Base-by-base conservation (phyloP, 2,113 vertebrate species). In the Xenopus borealis region DNA sequence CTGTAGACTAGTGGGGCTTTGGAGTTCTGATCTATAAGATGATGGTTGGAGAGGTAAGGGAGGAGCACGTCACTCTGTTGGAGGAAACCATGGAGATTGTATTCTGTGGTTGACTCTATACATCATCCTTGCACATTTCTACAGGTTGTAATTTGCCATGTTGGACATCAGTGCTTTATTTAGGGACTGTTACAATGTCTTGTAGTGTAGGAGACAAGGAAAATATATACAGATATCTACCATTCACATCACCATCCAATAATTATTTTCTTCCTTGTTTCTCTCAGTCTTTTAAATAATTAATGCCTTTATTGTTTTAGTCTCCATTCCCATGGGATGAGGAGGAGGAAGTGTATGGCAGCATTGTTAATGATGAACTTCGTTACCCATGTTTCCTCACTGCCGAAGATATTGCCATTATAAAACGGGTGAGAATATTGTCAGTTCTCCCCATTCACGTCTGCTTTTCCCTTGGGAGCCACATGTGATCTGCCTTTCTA, bases 291-390 rank as follows among this genome's bases (percentile, higher is more conserved):
- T 40, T 40, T 40, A 2, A 40, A 9, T 40, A 40, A 40, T 40
- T 40, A 40, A 40, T 40, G 33, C 46, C 19, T 16, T 69, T 13
- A 30, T 46, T 55, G 27, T 77, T 40, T 16, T 83, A 95, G 94
- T 95, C 94, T 72, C 94, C 94, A 0, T 95, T 95, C 80, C 94
- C 94, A 17, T 94, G 94, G 50, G 94, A 95, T 0, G 94, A 95
- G 3, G 94, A 95, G 78, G 94, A 95, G 81, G 94, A 95, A 81
- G 94, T 95, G 2, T 95, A 95, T 55, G 94, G 94, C 88, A 95
- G 94, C 82, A 95, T 95, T 0, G 94, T 95, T 73, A 95, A 95
- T 0, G 94, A 95, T 3, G 94, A 95, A 81, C 94, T 95, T 17
- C 93, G 94, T 12, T 95, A 95, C 80, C 94, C 94, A 0, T 90